Base-by-base conservation (phyloP, 2,797 vertebrate genomes). In the Squalus acanthias region DNA sequence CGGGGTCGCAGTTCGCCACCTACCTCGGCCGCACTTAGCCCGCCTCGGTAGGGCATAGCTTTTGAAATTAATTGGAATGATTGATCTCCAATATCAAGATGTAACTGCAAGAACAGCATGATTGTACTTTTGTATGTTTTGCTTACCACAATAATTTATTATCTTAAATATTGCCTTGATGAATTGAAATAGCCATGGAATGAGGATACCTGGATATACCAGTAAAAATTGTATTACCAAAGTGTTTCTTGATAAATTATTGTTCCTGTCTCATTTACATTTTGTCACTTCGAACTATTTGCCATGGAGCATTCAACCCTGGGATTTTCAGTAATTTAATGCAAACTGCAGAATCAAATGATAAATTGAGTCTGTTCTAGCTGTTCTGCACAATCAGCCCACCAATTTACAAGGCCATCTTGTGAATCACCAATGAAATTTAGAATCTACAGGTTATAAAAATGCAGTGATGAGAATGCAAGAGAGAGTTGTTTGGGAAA, bases 341-440 rank as follows among this genome's bases (percentile, higher is more conserved):
- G 65, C 91, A 67, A 67, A 93, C 91, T 93, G n/a, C 63, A 93
- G 91, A 69, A 93, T 93, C n/a, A 39, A 69, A 93, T 93, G 91
- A 93, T 93, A 69, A 93, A 93, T 93, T 67, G 65, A 22, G 63
- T 39, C 91, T 93, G 91, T 10, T 69, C 63, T 10, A 67, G 63
- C n/a, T 69, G 91, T 69, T 69, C 63, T 20, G 91, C 65, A 46
- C 63, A 93, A 93, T 93, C 91, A 93, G n/a, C 91, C n/a, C 91
- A 93, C 91, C 91, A 93, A 93, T 69, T 93, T 93, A 24, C 91
- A 69, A 93, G 91, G 65, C 91, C 65, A 69, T 93, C 65, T 22
- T 69, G n/a, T 46, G 65, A 93, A 93, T 39, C 65, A 46, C 39
- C 63, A 85, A 93, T 65, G 65, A 46, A 93, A 93, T 46, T 39